These are phyloP conservation scores for Drosophila guanche DNA, from an alignment of 1,140 invertebrate species.

Conservation along the genomic window DNA sequence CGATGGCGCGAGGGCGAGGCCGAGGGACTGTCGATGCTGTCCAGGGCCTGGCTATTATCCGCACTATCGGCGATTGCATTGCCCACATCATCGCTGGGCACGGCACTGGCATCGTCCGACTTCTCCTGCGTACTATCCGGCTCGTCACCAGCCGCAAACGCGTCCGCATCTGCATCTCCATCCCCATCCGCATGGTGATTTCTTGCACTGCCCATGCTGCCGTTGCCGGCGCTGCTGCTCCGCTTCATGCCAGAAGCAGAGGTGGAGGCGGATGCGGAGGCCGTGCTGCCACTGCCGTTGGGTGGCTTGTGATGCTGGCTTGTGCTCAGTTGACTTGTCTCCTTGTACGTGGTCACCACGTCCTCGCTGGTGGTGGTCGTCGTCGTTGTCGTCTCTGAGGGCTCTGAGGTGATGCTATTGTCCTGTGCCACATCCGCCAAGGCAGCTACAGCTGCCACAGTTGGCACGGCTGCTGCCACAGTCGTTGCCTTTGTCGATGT, in stretches of 20 bases:
- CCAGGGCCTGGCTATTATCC: constrained; percentile 76
- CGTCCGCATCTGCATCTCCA: not conserved
- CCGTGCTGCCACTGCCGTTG: constrained; percentile 58
- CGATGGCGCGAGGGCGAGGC: constrained; percentile 28
- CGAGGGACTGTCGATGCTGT: constrained; percentile 77
- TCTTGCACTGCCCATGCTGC: constrained; percentile 19
- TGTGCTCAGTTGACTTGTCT: constrained; percentile 70
- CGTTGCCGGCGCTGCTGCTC: constrained; percentile 10
- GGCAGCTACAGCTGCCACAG: constrained; percentile 27
- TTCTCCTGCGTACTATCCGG: constrained; percentile 62
- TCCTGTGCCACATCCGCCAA: constrained; percentile 74
- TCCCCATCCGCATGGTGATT: not conserved
- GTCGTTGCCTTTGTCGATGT: constrained; percentile 35
- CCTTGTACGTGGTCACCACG: constrained; percentile 81
- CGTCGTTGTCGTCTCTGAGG: constrained; percentile 81
- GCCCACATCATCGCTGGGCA: constrained; percentile 56
- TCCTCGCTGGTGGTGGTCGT: constrained; percentile 83
- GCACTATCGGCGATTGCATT: constrained; percentile 54
- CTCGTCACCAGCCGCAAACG: constrained; percentile 35
- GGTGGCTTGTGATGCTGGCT: constrained; percentile 48
- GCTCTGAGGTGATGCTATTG: constrained; percentile 82
- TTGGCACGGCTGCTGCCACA: constrained; percentile 15
- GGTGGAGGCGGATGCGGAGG: constrained; percentile 43
- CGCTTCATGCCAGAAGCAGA: constrained; percentile 19
- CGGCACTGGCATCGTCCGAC: constrained; percentile 67